Conservation (phyloP, 1,140 invertebrate species). For the Drosophila littoralis region DNA sequence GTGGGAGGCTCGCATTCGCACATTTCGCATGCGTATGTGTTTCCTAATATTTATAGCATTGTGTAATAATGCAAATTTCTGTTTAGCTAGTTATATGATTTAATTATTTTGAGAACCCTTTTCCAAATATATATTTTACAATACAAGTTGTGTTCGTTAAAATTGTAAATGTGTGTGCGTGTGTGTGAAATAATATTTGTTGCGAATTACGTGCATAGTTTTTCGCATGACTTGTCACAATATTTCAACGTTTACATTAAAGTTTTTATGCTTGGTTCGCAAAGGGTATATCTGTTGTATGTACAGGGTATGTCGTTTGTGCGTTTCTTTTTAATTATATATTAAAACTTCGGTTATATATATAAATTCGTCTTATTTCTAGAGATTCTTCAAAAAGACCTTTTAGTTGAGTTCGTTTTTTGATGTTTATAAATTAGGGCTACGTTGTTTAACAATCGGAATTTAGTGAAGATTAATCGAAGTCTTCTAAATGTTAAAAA, state of each 20-base stretch:
- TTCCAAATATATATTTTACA: slow-evolving; percentile 6
- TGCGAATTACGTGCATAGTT: not conserved
- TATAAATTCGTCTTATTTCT: no score
- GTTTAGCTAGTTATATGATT: slow-evolving; percentile 15
- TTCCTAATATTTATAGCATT: slow-evolving; percentile 26
- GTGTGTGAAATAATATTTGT: slow-evolving; percentile 6
- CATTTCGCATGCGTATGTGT: slow-evolving; percentile 10
- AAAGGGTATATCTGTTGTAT: no score
- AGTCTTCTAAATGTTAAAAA: no score
- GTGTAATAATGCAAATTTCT: slow-evolving; percentile 56
- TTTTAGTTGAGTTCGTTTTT: no score
- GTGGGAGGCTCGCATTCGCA: slow-evolving; percentile 3
- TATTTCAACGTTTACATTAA: slow-evolving; percentile 1
- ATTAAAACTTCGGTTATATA: no score
- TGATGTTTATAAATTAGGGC: no score
- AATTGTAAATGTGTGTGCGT: not conserved
- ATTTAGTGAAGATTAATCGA: no score
- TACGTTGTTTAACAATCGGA: no score
- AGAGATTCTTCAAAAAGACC: no score
- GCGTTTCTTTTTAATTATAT: no score
- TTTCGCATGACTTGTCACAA: slow-evolving; percentile 7
- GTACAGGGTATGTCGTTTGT: no score
- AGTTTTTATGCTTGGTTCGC: not conserved
- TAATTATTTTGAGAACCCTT: slow-evolving; percentile 7
- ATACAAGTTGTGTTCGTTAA: not conserved